Evolutionary conservation across 1,140 invertebrate genomes (phyloP).

Genomic region (Acromyrmex echinatior): DNA sequence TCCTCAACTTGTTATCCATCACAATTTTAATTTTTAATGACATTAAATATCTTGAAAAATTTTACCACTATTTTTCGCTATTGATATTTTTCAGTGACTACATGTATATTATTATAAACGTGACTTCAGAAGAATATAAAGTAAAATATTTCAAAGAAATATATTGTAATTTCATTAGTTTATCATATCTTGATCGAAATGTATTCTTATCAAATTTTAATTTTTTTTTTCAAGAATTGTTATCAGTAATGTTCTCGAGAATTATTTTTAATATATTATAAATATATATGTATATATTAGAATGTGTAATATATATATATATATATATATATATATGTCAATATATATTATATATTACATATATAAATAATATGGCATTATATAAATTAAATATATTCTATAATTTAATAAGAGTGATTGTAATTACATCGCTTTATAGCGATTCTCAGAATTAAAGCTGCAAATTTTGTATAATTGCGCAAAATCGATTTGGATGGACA

Average conservation of each 20-base stretch:
- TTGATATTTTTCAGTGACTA: background rate
- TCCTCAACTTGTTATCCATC: background rate
- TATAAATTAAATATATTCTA: too few relatives aligned
- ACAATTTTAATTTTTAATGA: constrained; percentile 2
- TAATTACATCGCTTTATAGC: too few relatives aligned
- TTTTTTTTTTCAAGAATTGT: background rate
- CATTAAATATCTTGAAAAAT: background rate
- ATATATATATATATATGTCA: background rate
- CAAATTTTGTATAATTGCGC: background rate
- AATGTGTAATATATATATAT: background rate
- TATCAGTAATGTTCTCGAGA: background rate
- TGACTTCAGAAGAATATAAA: background rate
- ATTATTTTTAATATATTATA: background rate
- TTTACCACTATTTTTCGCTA: background rate
- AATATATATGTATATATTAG: background rate
- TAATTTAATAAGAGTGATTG: too few relatives aligned
- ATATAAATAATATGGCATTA: too few relatives aligned
- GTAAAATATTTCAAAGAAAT: background rate
- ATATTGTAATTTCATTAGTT: background rate
- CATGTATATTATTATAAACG: too few relatives aligned
- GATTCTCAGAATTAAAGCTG: too few relatives aligned
- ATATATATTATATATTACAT: too few relatives aligned
- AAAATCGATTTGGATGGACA: background rate
- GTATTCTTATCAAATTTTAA: background rate
- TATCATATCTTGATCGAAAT: background rate